A percentile compares a stretch with the other conserved stretches of the same genome.
These are phyloP conservation scores for Sphenopsis melanotis DNA, from an alignment of 2,797 vertebrate species.

Conservation along the genomic window DNA sequence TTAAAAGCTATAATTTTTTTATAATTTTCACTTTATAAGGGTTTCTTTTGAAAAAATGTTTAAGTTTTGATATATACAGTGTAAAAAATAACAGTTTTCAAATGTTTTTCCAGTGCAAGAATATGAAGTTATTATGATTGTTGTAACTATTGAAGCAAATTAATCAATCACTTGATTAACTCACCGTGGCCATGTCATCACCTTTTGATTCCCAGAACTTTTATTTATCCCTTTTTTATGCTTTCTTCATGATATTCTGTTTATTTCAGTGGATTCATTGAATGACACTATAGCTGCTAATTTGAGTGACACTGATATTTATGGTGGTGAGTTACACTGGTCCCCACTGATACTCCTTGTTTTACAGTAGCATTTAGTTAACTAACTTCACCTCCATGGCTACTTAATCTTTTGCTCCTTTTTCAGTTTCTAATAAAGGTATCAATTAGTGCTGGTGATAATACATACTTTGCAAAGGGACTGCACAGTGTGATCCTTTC, in stretches of 20 bases:
- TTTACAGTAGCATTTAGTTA: slow-evolving; percentile 76
- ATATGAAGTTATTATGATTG: not conserved
- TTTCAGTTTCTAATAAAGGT: slow-evolving; percentile 61
- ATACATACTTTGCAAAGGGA: slow-evolving; percentile 12
- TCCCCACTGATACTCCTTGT: slow-evolving; percentile 78
- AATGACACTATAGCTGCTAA: slow-evolving; percentile 99
- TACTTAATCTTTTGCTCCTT: slow-evolving; percentile 60
- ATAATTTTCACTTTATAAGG: not conserved
- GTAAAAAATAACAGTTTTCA: not conserved
- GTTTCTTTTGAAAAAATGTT: not conserved
- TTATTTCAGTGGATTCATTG: slow-evolving; percentile 99
- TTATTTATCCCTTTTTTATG: slow-evolving; percentile 66
- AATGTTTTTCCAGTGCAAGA: not conserved
- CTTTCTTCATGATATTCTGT: slow-evolving; percentile 82
- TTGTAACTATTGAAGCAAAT: slow-evolving; percentile 33
- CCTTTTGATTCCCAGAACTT: slow-evolving; percentile 60
- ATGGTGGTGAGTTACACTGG: slow-evolving; percentile 97
- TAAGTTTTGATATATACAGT: not conserved
- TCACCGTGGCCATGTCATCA: slow-evolving; percentile 15
- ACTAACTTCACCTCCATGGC: slow-evolving; percentile 78
- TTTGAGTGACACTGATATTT: slow-evolving; percentile 99
- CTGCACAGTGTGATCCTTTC: slow-evolving; percentile 7
- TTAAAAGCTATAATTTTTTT: not conserved
- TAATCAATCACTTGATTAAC: slow-evolving; percentile 45
- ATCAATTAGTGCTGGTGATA: slow-evolving; percentile 59